These are phyloP conservation scores for Dynastes maya DNA, from an alignment of 2,888 invertebrate species.

Conservation along the genomic window DNA sequence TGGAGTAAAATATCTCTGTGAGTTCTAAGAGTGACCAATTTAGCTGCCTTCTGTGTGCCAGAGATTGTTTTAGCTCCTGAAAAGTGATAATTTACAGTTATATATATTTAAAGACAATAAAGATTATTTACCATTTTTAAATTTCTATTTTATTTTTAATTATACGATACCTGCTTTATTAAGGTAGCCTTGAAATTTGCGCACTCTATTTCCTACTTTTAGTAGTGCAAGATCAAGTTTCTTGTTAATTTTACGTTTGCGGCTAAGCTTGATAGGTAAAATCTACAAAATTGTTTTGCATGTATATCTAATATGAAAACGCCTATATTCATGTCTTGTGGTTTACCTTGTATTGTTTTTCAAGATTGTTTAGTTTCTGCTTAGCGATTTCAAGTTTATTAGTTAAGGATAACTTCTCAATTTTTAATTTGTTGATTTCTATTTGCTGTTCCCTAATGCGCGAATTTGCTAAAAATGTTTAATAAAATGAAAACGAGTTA, in stretches of 20 bases:
- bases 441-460: background rate
- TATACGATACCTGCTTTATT: background rate
- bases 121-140: background rate
- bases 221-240: background rate
- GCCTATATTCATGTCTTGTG: background rate
- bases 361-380: background rate
- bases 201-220: background rate
- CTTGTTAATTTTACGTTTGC: background rate
- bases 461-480: background rate
- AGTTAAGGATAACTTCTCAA: background rate
- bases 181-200: background rate
- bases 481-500: background rate
- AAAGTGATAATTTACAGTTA: background rate
- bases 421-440: constrained; percentile 1
- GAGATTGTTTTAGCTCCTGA: background rate
- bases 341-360: constrained; percentile 7
- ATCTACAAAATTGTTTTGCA: background rate
- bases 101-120: background rate
- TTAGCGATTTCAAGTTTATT: background rate
- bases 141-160: background rate
- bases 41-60: background rate
- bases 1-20: background rate
- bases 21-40: background rate
- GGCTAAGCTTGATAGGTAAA: background rate
- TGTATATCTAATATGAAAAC: background rate